Evolutionary conservation across 1,140 invertebrate genomes (phyloP).

Genomic region (Aphaenogaster floridana): DNA sequence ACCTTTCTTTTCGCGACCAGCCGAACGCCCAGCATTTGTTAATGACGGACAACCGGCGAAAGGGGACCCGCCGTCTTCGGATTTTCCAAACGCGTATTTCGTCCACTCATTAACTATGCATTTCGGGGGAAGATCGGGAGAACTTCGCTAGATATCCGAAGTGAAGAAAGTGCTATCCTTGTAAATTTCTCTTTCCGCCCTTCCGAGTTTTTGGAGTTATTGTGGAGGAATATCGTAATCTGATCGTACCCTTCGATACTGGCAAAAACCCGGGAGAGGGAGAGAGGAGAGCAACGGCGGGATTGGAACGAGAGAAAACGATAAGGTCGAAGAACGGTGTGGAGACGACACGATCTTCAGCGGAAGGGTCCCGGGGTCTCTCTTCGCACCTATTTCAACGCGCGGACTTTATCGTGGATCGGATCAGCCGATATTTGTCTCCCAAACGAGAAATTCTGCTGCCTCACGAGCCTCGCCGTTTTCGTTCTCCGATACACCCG

Average conservation of each 20-base stretch:
- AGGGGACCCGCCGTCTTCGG: slow-evolving; percentile 7
- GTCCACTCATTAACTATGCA: slow-evolving; percentile 74
- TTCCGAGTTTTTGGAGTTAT: slow-evolving; percentile 24
- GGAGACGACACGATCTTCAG: slow-evolving; percentile 58
- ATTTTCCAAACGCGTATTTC: slow-evolving; percentile 44
- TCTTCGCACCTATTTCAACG: slow-evolving; percentile 80
- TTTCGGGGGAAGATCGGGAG: slow-evolving; percentile 45
- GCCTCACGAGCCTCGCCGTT: slow-evolving; percentile 50
- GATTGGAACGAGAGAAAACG: neutral
- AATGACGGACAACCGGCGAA: slow-evolving; percentile 58
- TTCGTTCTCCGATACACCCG: slow-evolving; percentile 32
- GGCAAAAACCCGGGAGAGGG: neutral
- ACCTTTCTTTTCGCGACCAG: slow-evolving; percentile 10
- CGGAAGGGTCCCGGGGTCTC: slow-evolving; percentile 14
- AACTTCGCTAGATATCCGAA: slow-evolving; percentile 52
- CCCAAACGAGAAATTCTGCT: slow-evolving; percentile 56
- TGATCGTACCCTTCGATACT: slow-evolving; percentile 65
- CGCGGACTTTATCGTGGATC: slow-evolving; percentile 68
- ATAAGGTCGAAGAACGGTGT: slow-evolving; percentile 28
- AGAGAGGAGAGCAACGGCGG: neutral
- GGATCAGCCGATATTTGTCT: slow-evolving; percentile 72
- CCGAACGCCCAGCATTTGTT: neutral
- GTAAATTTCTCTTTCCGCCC: slow-evolving; percentile 66
- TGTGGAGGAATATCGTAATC: slow-evolving; percentile 57
- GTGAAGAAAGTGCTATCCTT: slow-evolving; percentile 39